These are phyloP conservation scores for Neomorphus geoffroyi DNA, from an alignment of 2,797 vertebrate species.

Conservation along the genomic window DNA sequence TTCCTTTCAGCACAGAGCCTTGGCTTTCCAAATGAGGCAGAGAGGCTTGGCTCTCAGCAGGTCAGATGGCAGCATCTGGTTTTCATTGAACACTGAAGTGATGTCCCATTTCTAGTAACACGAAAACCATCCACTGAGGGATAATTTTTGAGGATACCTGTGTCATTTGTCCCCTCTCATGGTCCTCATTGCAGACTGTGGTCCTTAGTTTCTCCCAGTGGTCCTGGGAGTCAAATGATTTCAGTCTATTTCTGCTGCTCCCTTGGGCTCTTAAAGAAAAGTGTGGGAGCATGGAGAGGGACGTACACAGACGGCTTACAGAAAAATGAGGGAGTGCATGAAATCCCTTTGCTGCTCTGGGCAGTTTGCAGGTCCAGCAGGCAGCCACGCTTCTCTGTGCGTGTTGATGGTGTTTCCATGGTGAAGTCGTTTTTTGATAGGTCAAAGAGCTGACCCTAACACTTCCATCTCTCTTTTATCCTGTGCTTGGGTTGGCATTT, in stretches of 20 bases:
- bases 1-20: neutral
- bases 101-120: neutral
- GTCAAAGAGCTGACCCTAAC: neutral
- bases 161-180: fast-evolving
- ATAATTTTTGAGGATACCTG: neutral
- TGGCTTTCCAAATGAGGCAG: fast-evolving
- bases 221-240: neutral
- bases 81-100: neutral
- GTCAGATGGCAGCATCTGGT: neutral
- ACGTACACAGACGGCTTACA: neutral
- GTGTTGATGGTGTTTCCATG: neutral
- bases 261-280: neutral
- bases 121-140: too few relatives aligned
- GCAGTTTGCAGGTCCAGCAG: too few relatives aligned
- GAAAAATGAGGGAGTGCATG: neutral
- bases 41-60: neutral
- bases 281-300: fast-evolving
- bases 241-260: neutral
- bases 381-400: too few relatives aligned
- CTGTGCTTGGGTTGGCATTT: neutral
- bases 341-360: neutral
- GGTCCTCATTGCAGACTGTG: neutral
- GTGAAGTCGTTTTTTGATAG: neutral
- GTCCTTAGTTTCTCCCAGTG: neutral
- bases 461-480: neutral